Conservation (phyloP, 1,140 invertebrate species). For the Zaprionus davidi region DNA sequence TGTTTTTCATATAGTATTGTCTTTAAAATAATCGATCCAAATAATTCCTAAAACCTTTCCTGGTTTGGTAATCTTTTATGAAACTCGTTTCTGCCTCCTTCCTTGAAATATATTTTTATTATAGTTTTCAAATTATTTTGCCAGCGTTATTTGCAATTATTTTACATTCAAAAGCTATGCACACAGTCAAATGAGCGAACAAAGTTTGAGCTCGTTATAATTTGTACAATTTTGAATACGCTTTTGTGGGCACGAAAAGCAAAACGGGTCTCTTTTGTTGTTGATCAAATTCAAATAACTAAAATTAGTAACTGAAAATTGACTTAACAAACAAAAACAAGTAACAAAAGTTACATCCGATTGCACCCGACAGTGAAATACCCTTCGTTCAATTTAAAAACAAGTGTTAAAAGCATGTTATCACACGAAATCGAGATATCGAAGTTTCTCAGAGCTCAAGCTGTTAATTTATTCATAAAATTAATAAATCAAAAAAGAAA, state of each 20-base stretch:
- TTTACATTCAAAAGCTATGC: conserved; percentile 31
- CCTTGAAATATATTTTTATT: conserved; percentile 40
- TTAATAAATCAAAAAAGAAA: too few relatives aligned
- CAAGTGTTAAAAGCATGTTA: too few relatives aligned
- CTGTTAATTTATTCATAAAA: too few relatives aligned
- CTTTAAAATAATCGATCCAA: neutral
- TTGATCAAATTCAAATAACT: conserved; percentile 2
- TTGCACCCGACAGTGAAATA: too few relatives aligned
- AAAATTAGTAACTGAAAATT: conserved; percentile 19
- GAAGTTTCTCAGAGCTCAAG: too few relatives aligned
- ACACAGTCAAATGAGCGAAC: conserved; percentile 24
- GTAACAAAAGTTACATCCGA: too few relatives aligned
- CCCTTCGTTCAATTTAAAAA: too few relatives aligned
- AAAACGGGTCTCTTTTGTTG: neutral
- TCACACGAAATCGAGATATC: too few relatives aligned
- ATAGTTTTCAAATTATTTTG: conserved; percentile 27
- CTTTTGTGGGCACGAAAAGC: conserved; percentile 5
- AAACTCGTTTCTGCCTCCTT: conserved; percentile 23
- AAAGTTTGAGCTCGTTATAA: conserved; percentile 34
- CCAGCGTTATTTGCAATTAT: conserved; percentile 23
- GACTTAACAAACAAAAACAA: neutral
- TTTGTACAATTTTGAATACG: conserved; percentile 42
- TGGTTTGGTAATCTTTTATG: neutral
- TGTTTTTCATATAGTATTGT: neutral
- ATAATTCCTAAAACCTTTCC: neutral